Percentiles rank a stretch among this genome's conserved stretches.
phyloP scores from a whole-genome alignment of 2,888 invertebrate species.

The Yponomeuta plumbellus region DNA sequence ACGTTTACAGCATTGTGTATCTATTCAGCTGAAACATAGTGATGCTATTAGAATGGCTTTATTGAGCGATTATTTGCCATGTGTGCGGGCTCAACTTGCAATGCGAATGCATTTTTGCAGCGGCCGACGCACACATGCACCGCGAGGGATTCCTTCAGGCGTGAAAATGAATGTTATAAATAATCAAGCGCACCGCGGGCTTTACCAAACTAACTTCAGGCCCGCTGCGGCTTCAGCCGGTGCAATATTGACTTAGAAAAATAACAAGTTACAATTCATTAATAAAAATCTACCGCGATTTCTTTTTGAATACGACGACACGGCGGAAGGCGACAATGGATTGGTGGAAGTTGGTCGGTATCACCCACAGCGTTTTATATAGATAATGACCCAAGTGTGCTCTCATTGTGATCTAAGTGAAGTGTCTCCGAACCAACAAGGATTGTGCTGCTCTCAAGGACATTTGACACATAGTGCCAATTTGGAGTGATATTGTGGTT shows the following conservation, averaged over 20 bases:
- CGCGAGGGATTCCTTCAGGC: constrained; percentile 56
- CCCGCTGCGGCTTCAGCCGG: constrained; percentile 56
- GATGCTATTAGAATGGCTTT: not conserved
- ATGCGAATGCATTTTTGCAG: constrained; percentile 28
- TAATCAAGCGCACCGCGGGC: constrained; percentile 55
- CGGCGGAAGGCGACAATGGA: constrained; percentile 60
- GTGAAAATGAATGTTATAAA: constrained; percentile 77
- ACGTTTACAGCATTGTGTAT: not conserved
- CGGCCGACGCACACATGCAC: constrained; percentile 31
- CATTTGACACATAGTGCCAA: not conserved
- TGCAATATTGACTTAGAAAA: constrained; percentile 31
- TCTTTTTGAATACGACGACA: constrained; percentile 23
- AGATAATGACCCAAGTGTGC: constrained; percentile 25
- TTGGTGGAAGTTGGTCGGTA: constrained; percentile 76
- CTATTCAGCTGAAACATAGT: not conserved
- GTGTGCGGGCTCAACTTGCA: constrained; percentile 18
- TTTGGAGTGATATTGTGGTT: not conserved
- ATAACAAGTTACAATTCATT: constrained; percentile 23
- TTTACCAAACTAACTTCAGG: constrained; percentile 70
- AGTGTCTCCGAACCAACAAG: constrained; percentile 18
- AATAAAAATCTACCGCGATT: constrained; percentile 1
- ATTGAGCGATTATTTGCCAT: not conserved
- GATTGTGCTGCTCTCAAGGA: constrained; percentile 5
- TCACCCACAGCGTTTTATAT: constrained; percentile 28
- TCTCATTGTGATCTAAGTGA: constrained; percentile 36